Base-by-base conservation (phyloP, 2,797 vertebrate genomes). In the Pseudochromis fuscus region DNA sequence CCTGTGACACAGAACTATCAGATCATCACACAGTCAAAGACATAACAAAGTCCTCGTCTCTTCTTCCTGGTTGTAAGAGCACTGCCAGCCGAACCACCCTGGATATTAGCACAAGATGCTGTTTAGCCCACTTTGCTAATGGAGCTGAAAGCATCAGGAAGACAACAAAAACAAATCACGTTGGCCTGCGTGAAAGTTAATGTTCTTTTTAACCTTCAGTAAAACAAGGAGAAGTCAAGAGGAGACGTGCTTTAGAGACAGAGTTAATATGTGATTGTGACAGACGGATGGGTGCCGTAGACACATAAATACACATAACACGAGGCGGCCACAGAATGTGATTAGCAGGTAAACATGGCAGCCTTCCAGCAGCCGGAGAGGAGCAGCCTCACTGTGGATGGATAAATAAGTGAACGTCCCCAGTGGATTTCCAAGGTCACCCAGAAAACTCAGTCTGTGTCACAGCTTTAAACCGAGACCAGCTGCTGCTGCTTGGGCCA, bases 381-480 rank as follows among this genome's bases (percentile, higher is more conserved):
- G 57, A 72, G 59, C 49, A 23, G 58, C 25, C 50, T 75, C 53
- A 37, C 38, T 42, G 53, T 59, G 62, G 38, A 55, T 38, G 51
- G 69, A 76, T 75, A 66, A 81, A 81, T 71, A 74, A 79, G 75
- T 83, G 46, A 84, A 77, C 5, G 3, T 74, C 87, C 57, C 61
- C 24, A 33, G 71, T 72, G 70, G 80, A 69, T 58, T 48, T 48
- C 63, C 76, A 87, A 85, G 84, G 88, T 87, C 82, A 86, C 58
- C 25, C 72, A 57, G 56, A 87, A 80, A 73, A 48, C 63, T 69
- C 27, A 4, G 57, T 35, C 45, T 68, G 67, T 77, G 69, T 75
- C 79, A 63, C 31, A 57, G 70, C 59, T 67, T 67, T 79, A 67
- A 81, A 81, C 61, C 18, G 71, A 65, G 60, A 79, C 73, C 83